Evolutionary conservation across 1,140 invertebrate species (phyloP), one percentile per base, ranked within the genome.

Genomic region (Hylyphantes graminicola): DNA sequence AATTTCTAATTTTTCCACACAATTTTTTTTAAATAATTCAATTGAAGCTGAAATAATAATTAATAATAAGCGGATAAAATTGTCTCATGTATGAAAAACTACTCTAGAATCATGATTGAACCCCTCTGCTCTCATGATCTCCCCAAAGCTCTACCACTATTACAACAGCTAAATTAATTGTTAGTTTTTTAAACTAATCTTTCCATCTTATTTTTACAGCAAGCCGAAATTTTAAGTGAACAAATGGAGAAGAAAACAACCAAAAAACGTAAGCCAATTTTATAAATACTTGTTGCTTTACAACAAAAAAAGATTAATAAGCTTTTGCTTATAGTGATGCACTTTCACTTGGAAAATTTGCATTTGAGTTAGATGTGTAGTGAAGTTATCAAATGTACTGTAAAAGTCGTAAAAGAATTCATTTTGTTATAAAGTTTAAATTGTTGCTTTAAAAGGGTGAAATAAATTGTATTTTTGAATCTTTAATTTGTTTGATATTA

Each of bases 221-320:
- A 74, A 59, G 80, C 80, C n/a, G 59, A 83, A 19, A n/a, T 51
- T 8, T 8, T 54, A 5, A 83, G 70, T 57, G 80, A 74, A 67
- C 21, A 74, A 2, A 51, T 73, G 51, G 80, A 83, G 48, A 65
- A 75, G 35, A 83, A 75, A 48, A 83, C 75, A 59, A 74, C 80
- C 1, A 83, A 67, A 75, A 83, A 83, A 67, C 51, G 80, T 83
- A 67, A 83, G 80, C 55, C 7, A 17, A 17, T 19, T 11, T 21
- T 65, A 6, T 7, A 19, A 35, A 21, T 59, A 59, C 12, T 12
- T 54, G 5, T 10, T 9, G 0, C 51, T 63, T 65, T 65, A 35
- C 55, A 17, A 21, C 10, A 35, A 35, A 35, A 35, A 35, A 35
- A 57, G 17, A 8, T 10, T 65, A 17, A 21, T 19, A 65, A 12